These are phyloP conservation scores for Pelodytes ibericus DNA, from an alignment of 2,797 vertebrate species.

Conservation along the genomic window DNA sequence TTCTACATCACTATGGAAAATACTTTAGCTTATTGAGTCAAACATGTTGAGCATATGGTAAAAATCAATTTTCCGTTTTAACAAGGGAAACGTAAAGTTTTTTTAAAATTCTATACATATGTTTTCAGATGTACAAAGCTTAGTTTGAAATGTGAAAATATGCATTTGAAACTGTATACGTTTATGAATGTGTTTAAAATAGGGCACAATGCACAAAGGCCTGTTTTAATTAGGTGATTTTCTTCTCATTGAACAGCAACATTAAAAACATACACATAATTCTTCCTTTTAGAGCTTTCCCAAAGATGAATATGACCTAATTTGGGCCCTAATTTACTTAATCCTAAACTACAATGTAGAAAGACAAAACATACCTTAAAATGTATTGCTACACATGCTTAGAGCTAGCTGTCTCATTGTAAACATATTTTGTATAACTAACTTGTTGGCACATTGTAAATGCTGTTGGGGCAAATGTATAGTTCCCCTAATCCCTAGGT, in stretches of 20 bases:
- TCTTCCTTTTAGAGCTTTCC: conserved; percentile 63
- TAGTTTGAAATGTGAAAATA: conserved; percentile 52
- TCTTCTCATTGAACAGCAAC: conserved; percentile 61
- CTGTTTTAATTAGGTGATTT: conserved; percentile 19
- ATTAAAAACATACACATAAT: conserved; percentile 58
- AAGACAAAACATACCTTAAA: not conserved
- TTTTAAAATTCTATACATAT: conserved; percentile 38
- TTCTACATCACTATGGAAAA: conserved; percentile 18
- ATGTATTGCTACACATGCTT: not conserved
- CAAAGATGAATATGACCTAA: conserved; percentile 9
- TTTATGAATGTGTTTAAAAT: conserved; percentile 24
- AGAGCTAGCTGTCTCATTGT: too few relatives aligned
- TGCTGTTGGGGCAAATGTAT: too few relatives aligned
- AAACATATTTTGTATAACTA: too few relatives aligned
- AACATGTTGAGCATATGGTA: conserved; percentile 34
- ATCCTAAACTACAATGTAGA: not conserved
- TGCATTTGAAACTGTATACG: conserved; percentile 54
- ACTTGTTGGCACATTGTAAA: too few relatives aligned
- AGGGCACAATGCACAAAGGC: not conserved
- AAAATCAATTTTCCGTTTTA: conserved; percentile 36
- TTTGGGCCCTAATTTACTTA: not conserved
- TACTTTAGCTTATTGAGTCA: conserved; percentile 5
- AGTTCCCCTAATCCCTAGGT: too few relatives aligned
- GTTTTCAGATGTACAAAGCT: conserved; percentile 23
- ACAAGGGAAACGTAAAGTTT: conserved; percentile 27